Evolutionary conservation across 2,113 vertebrate genomes (phyloP), one percentile per base, ranked within the genome.

Genomic region (Rutilus rutilus): DNA sequence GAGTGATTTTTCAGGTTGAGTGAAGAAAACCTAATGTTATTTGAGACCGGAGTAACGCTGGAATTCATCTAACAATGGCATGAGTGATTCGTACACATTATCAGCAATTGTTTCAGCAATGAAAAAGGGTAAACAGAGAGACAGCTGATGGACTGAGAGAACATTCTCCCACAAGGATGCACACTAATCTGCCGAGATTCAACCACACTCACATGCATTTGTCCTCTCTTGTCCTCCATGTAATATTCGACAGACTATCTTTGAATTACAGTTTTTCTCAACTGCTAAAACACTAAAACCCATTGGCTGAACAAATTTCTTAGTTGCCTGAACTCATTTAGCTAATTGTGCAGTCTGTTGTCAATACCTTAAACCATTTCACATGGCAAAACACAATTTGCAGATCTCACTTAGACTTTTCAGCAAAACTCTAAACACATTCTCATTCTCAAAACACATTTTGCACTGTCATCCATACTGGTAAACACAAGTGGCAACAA

Each of bases 21-120:
- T 47, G 77, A 78, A 45, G 62, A 80, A 71, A 86, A 80, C 54
- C 52, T 60, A 60, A 86, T 60, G 84, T 45, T 86, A 45, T 60
- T 42, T 42, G 33, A 79, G 77, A 39, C 42, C 0, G 10, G 45
- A 85, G 21, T 36, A 62, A 73, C 21, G 25, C 57, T 80, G 50
- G 25, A 59, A 79, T 60, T 86, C 25, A 73, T 86, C 65, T 47
- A 80, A 19, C 12, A 25, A 42, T 3, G 67, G 57, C 19, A 39
- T 47, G 57, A 78, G 39, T 78, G 54, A 85, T 85, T 52, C 2
- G 27, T 36, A 67, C 11, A 54, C 80, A 69, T 69, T 69, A 47
- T 30, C 45, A 50, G 25, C 45, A 27, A 69, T 84, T 60, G 73
- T 78, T 78, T 23, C 47, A 30, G 47, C 75, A 77, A 11, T 77